Evolutionary conservation across 2,113 vertebrate species (phyloP).

Genomic region (Eretmochelys imbricata): DNA sequence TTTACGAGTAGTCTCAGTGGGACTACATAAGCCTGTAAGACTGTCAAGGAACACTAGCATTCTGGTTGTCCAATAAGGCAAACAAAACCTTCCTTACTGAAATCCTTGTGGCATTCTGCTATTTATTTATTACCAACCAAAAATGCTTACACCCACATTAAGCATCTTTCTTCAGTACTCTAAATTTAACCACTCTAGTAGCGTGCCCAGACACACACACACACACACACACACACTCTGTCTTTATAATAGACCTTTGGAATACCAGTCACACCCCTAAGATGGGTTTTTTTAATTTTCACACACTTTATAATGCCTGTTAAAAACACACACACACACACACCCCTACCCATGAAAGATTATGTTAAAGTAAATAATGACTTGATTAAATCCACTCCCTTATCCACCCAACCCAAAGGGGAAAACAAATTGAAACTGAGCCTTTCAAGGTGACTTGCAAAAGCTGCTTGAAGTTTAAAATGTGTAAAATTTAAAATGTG

Average conservation of each 20-base stretch:
- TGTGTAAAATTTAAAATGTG: neutral
- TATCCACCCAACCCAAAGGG: neutral
- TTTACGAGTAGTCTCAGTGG: neutral
- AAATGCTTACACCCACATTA: neutral
- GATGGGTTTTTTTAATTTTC: neutral
- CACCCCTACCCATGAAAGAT: neutral
- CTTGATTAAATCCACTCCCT: neutral
- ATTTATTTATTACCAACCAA: neutral
- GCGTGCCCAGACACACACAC: too few relatives aligned
- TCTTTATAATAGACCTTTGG: neutral
- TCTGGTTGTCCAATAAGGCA: neutral
- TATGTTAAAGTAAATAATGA: neutral
- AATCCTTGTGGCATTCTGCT: neutral
- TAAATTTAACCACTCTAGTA: neutral
- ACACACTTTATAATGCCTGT: neutral
- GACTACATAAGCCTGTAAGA: constrained; percentile 13
- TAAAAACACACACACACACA: neutral
- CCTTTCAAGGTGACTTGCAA: neutral
- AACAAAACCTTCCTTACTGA: neutral
- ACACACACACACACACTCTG: neutral
- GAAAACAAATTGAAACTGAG: neutral
- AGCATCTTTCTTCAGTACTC: neutral
- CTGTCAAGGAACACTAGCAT: neutral
- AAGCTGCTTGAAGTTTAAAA: neutral
- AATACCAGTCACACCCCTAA: neutral